A percentile compares a stretch with the other conserved stretches of the same genome.
phyloP scores from a whole-genome alignment of 2,113 vertebrate genomes.

The Proterorhinus semilunaris region DNA sequence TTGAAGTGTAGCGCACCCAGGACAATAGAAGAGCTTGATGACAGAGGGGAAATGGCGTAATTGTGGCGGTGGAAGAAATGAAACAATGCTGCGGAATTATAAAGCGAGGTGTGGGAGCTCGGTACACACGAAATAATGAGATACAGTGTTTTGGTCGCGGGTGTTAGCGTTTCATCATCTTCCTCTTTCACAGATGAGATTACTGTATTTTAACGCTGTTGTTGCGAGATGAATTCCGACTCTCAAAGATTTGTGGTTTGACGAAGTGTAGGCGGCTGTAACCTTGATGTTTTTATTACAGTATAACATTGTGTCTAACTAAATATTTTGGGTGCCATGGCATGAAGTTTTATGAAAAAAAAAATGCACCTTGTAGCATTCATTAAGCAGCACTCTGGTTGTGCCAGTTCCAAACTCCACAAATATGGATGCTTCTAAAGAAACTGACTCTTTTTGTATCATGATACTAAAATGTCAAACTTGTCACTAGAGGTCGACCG shows the following conservation, averaged over 20 bases:
- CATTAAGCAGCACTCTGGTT: too few relatives aligned
- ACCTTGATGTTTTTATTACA: slow-evolving; percentile 4
- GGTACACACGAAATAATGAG: slow-evolving; percentile 14
- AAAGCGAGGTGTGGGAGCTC: slow-evolving; percentile 21
- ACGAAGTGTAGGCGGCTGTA: background rate
- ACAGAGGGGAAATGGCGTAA: slow-evolving; percentile 39
- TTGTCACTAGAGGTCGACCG: too few relatives aligned
- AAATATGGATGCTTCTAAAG: too few relatives aligned
- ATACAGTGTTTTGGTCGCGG: background rate
- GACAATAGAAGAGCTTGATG: slow-evolving; percentile 53
- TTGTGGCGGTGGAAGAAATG: slow-evolving; percentile 37
- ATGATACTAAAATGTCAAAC: too few relatives aligned
- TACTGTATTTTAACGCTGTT: slow-evolving; percentile 1
- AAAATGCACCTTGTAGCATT: too few relatives aligned
- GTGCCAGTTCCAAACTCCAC: too few relatives aligned
- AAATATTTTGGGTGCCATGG: too few relatives aligned
- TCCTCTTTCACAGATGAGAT: background rate
- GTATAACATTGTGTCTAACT: too few relatives aligned
- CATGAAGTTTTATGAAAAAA: too few relatives aligned
- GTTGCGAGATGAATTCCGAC: background rate
- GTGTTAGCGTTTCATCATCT: slow-evolving; percentile 21
- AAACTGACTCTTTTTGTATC: too few relatives aligned
- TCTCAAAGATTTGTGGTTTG: background rate
- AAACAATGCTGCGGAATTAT: slow-evolving; percentile 45
- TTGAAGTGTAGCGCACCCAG: slow-evolving; percentile 58